Conservation (phyloP, 2,113 vertebrate genomes). For the Siphamia tubifer region DNA sequence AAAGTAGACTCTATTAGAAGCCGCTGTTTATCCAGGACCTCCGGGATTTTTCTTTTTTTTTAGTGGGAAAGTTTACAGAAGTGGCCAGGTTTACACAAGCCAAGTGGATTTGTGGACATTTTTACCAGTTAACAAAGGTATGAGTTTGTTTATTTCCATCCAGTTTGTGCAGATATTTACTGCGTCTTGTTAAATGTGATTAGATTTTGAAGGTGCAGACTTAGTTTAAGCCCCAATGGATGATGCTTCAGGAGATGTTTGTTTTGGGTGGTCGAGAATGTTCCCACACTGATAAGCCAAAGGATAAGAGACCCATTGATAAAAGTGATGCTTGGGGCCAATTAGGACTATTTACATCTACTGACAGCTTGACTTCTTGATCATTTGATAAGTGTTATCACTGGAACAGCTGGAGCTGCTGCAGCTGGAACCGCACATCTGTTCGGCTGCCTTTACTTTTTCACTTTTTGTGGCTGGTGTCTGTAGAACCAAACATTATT, state of each 20-base stretch:
- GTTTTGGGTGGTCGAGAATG: slow-evolving; percentile 12
- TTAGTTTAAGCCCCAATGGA: no score
- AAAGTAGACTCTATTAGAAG: neutral
- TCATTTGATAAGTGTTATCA: slow-evolving; percentile 11
- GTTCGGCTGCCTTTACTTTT: neutral
- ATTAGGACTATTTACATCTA: neutral
- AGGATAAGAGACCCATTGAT: neutral
- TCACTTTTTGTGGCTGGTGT: no score
- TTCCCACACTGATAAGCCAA: slow-evolving; percentile 22
- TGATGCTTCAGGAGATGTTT: neutral
- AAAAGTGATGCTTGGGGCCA: neutral
- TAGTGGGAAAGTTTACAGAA: neutral
- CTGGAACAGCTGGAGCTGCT: neutral
- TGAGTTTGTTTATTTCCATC: fast-evolving
- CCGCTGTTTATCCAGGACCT: neutral
- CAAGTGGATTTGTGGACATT: neutral
- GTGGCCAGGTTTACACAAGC: neutral
- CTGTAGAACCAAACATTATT: no score
- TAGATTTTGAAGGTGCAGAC: no score
- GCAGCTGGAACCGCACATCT: slow-evolving; percentile 17
- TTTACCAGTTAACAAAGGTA: neutral
- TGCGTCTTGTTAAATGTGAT: neutral
- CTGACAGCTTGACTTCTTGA: neutral
- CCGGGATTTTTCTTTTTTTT: neutral
- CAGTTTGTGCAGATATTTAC: neutral